Conservation (phyloP, 2,113 vertebrate species). For the Corydoras sp. region DNA sequence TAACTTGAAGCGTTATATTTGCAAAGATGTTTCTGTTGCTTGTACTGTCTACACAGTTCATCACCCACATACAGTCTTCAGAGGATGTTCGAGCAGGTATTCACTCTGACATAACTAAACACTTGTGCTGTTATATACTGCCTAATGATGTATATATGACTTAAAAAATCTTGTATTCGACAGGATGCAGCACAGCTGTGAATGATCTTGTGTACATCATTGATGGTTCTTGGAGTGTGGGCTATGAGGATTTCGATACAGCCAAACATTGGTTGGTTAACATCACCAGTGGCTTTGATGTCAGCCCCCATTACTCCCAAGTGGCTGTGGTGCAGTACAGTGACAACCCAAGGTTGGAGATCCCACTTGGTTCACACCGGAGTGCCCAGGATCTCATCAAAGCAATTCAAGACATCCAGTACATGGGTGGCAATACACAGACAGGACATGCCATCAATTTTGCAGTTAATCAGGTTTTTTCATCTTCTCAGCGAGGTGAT, state of each 20-base stretch:
- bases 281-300: slow-evolving; percentile 71
- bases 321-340: slow-evolving; percentile 74
- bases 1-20: neutral
- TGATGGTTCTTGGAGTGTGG: slow-evolving; percentile 75
- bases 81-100: slow-evolving; percentile 63
- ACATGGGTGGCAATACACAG: slow-evolving; percentile 75
- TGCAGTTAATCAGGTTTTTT: slow-evolving; percentile 68
- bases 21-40: slow-evolving; percentile 53
- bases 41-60: slow-evolving; percentile 34
- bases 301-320: slow-evolving; percentile 66
- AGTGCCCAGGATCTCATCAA: slow-evolving; percentile 57
- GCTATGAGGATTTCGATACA: slow-evolving; percentile 63
- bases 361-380: slow-evolving; percentile 62
- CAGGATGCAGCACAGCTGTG: slow-evolving; percentile 73
- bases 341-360: slow-evolving; percentile 70
- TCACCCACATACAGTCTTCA: slow-evolving; percentile 41
- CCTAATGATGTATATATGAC: too few species aligned
- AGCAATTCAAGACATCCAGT: slow-evolving; percentile 61
- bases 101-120: too few species aligned
- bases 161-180: neutral
- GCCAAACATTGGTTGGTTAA: slow-evolving; percentile 74
- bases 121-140: too few species aligned
- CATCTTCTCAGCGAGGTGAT: slow-evolving; percentile 53
- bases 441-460: slow-evolving; percentile 74
- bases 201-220: slow-evolving; percentile 75